Evolutionary conservation across 2,888 invertebrate species (phyloP).

Genomic region (Iselma pallidipennis): DNA sequence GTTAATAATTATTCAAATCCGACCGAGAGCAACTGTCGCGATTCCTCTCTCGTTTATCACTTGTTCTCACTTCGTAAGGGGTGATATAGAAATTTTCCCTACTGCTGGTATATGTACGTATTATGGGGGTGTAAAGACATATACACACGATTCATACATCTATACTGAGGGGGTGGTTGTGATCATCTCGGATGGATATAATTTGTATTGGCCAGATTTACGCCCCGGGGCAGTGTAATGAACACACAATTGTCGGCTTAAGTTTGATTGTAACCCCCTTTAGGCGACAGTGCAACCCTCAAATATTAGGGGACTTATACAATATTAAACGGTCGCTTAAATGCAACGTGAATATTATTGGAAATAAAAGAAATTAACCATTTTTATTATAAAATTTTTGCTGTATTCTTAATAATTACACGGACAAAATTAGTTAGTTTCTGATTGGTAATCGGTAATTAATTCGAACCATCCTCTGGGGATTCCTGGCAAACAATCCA

Average conservation of each 20-base stretch:
- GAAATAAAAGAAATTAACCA: not conserved
- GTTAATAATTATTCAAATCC: conserved; percentile 47
- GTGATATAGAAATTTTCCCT: conserved; percentile 20
- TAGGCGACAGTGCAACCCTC: conserved; percentile 33
- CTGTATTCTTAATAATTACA: too few relatives aligned
- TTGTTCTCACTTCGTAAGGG: conserved; percentile 10
- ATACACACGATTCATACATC: not conserved
- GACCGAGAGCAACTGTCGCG: conserved; percentile 48
- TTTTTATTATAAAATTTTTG: too few relatives aligned
- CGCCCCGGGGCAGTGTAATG: conserved; percentile 56
- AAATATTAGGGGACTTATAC: conserved; percentile 48
- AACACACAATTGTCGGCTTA: conserved; percentile 59
- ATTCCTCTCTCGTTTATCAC: conserved; percentile 7
- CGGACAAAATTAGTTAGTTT: too few relatives aligned
- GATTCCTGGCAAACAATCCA: conserved; percentile 44
- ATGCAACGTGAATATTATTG: not conserved
- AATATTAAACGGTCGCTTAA: conserved; percentile 54
- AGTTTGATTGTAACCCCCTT: conserved; percentile 55
- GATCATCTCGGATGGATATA: conserved; percentile 52
- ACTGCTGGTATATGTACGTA: conserved; percentile 8
- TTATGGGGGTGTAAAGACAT: not conserved
- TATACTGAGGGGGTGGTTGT: conserved; percentile 29
- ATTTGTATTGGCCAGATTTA: conserved; percentile 60
- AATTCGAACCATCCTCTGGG: conserved; percentile 47
- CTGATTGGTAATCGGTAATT: conserved; percentile 45